Percentiles rank a stretch among this genome's conserved stretches.
Conservation (phyloP, 2,113 vertebrate genomes). For the Callopanchax toddi region DNA sequence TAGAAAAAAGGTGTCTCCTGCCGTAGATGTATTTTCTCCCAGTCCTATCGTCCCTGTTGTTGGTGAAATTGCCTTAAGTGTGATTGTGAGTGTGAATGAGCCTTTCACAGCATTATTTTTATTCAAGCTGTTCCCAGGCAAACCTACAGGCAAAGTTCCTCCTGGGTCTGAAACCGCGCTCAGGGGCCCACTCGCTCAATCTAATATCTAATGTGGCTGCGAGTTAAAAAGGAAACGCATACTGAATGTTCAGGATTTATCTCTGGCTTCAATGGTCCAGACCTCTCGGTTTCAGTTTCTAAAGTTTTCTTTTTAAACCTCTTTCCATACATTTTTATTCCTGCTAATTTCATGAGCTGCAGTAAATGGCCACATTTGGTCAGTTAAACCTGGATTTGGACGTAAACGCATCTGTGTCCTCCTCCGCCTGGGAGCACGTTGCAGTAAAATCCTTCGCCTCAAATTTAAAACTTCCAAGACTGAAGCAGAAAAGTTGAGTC, state of each 20-base stretch:
- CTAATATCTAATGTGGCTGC: constrained; percentile 63
- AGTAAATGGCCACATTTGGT: constrained; percentile 43
- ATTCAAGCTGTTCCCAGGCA: constrained; percentile 70
- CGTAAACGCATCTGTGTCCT: constrained; percentile 46
- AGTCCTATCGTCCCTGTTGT: constrained; percentile 43
- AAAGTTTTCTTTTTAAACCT: too few relatives aligned
- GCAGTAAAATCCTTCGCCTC: not conserved
- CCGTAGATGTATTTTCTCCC: constrained; percentile 48
- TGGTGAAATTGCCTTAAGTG: constrained; percentile 70
- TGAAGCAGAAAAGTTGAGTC: not conserved
- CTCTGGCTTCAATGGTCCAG: constrained; percentile 45
- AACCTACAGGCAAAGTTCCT: constrained; percentile 65
- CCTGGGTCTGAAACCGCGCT: constrained; percentile 58
- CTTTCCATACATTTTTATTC: constrained; percentile 38
- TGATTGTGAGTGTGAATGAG: constrained; percentile 69
- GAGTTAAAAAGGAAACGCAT: constrained; percentile 58
- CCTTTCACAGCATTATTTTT: constrained; percentile 71
- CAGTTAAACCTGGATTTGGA: constrained; percentile 7
- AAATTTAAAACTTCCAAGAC: constrained; percentile 6
- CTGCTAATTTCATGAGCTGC: constrained; percentile 55
- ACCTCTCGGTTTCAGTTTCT: constrained; percentile 44
- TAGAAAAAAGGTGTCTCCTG: constrained; percentile 46
- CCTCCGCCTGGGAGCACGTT: not conserved
- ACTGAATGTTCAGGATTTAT: constrained; percentile 64
- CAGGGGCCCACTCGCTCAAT: constrained; percentile 56